These are phyloP conservation scores for Drosophila seclusa DNA, from an alignment of 2,888 invertebrate species.

Conservation along the genomic window DNA sequence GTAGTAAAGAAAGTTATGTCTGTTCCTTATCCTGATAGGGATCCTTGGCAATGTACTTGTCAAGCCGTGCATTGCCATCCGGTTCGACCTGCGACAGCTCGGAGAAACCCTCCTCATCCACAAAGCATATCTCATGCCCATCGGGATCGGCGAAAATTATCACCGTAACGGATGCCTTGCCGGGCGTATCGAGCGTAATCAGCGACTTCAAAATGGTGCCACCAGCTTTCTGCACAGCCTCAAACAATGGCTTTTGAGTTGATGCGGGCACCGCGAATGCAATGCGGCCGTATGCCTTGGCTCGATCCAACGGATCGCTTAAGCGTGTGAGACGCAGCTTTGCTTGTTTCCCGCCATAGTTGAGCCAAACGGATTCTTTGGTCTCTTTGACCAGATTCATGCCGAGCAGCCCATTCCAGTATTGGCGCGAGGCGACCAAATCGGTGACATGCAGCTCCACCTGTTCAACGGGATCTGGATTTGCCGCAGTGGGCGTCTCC, in stretches of 20 bases:
- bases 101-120: slow-evolving; percentile 97
- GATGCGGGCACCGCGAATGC: slow-evolving; percentile 95
- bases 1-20: not conserved
- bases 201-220: slow-evolving; percentile 94
- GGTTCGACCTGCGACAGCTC: slow-evolving; percentile 94
- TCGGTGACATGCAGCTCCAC: slow-evolving; percentile 92
- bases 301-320: slow-evolving; percentile 89
- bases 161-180: slow-evolving; percentile 97
- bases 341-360: slow-evolving; percentile 90
- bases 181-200: slow-evolving; percentile 97
- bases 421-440: slow-evolving; percentile 90
- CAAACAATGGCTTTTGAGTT: slow-evolving; percentile 91
- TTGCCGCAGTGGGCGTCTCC: slow-evolving; percentile 86
- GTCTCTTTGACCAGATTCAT: slow-evolving; percentile 89
- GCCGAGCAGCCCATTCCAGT: slow-evolving; percentile 93
- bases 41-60: slow-evolving; percentile 89
- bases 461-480: slow-evolving; percentile 92
- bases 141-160: slow-evolving; percentile 98
- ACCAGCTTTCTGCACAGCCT: slow-evolving; percentile 89
- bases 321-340: slow-evolving; percentile 88
- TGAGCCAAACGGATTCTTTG: slow-evolving; percentile 88
- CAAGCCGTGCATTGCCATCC: slow-evolving; percentile 91
- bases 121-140: slow-evolving; percentile 99
- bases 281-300: slow-evolving; percentile 96
- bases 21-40: slow-evolving; percentile 82